Percentiles rank a stretch among this genome's conserved stretches.
Evolutionary conservation across 53 echinoderm and acorn worm genomes (phyloP).

Genomic region (Hippasteria phrygiana): DNA sequence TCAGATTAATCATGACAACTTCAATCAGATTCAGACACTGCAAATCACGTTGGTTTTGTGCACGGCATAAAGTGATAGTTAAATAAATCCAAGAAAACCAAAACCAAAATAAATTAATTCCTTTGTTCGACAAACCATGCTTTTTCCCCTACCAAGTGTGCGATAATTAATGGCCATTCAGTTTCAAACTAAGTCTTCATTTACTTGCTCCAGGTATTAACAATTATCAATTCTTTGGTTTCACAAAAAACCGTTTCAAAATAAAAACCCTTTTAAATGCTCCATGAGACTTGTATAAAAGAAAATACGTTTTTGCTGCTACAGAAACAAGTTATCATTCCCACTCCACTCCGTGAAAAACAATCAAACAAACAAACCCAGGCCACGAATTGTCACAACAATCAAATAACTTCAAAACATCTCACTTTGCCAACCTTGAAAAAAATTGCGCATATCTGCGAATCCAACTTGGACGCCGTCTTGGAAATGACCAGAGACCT

Average conservation of each 20-base stretch:
- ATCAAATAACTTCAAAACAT: conserved; percentile 47
- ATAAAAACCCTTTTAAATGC: neutral
- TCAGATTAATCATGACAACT: conserved; percentile 42
- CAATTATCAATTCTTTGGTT: neutral
- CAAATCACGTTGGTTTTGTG: conserved; percentile 41
- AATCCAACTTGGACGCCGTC: conserved; percentile 45
- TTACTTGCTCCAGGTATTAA: conserved; percentile 13
- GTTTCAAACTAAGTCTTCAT: neutral
- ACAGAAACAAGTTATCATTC: conserved; percentile 43
- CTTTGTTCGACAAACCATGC: conserved; percentile 49
- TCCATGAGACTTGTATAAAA: neutral
- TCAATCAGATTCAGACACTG: conserved; percentile 62
- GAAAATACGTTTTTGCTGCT: neutral
- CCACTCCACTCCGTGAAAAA: conserved; percentile 54
- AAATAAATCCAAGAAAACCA: conserved; percentile 36
- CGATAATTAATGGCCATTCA: conserved; percentile 30
- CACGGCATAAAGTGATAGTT: conserved; percentile 59
- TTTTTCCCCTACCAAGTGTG: neutral
- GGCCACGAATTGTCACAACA: conserved; percentile 29
- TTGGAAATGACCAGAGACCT: conserved; percentile 37
- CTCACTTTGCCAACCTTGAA: conserved; percentile 53
- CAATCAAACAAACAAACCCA: conserved; percentile 7
- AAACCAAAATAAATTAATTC: conserved; percentile 36
- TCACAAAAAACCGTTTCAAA: neutral
- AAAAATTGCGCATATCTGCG: neutral